Evolutionary conservation across 2,113 vertebrate genomes (phyloP).

Genomic region (Ameiurus melas): DNA sequence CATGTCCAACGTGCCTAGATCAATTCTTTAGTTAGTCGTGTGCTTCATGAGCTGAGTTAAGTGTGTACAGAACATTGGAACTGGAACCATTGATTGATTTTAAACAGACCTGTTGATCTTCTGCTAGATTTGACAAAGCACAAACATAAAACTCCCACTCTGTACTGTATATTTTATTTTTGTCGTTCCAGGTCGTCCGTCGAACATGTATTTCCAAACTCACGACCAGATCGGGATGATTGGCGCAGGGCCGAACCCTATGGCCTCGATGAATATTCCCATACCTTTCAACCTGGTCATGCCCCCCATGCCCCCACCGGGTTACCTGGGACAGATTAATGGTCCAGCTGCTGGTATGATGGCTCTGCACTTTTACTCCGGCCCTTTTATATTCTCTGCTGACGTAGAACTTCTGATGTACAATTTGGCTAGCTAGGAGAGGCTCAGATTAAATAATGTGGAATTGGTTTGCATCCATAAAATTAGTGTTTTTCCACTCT

Average conservation of each 20-base stretch:
- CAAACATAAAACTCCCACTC: background rate
- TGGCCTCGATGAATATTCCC: slow-evolving; percentile 94
- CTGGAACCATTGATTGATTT: background rate
- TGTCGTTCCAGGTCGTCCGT: slow-evolving; percentile 79
- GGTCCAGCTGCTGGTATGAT: slow-evolving; percentile 85
- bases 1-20: background rate
- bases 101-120: background rate
- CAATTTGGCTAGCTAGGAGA: background rate
- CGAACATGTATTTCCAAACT: slow-evolving; percentile 98
- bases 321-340: slow-evolving; percentile 90
- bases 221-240: slow-evolving; percentile 99
- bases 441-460: background rate
- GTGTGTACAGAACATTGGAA: background rate
- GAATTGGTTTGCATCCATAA: background rate
- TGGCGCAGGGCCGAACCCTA: slow-evolving; percentile 86
- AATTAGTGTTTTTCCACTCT: background rate
- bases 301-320: slow-evolving; percentile 94
- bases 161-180: slow-evolving; percentile 1
- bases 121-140: background rate
- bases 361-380: background rate
- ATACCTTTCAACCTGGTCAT: slow-evolving; percentile 98
- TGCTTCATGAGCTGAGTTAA: background rate
- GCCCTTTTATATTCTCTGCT: background rate
- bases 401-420: background rate
- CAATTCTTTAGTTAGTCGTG: background rate